phyloP scores from a whole-genome alignment of 2,113 vertebrate species.

The Hydrochoerus hydrochaeris region DNA sequence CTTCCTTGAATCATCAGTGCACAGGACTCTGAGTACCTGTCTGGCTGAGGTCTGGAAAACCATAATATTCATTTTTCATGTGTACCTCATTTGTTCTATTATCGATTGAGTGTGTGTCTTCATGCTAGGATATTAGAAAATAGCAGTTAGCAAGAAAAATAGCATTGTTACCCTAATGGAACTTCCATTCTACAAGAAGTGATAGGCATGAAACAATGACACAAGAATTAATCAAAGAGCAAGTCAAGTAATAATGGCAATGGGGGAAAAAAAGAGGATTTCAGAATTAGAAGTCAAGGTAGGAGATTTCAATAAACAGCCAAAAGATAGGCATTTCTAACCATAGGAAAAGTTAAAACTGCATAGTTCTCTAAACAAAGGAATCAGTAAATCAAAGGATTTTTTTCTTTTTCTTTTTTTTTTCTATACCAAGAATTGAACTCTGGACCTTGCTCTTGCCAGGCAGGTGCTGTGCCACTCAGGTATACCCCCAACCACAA shows the following conservation, averaged over 20 bases:
- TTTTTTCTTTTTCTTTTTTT: not conserved
- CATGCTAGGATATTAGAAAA: not conserved
- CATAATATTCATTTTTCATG: too few relatives aligned
- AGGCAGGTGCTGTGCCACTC: too few relatives aligned
- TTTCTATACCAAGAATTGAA: too few relatives aligned
- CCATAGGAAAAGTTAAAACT: not conserved
- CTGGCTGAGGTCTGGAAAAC: not conserved
- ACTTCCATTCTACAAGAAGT: not conserved
- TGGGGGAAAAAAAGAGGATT: not conserved
- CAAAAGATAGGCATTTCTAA: not conserved
- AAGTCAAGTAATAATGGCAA: not conserved
- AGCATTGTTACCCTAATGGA: not conserved
- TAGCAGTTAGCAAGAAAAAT: not conserved
- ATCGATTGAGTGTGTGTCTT: not conserved
- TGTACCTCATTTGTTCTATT: not conserved
- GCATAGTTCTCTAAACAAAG: not conserved
- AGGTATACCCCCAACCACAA: not conserved
- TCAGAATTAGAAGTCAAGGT: not conserved
- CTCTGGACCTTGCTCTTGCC: too few relatives aligned
- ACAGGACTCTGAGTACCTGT: not conserved
- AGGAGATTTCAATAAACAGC: not conserved
- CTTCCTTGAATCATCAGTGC: not conserved
- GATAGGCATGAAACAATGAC: not conserved
- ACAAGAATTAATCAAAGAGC: not conserved
- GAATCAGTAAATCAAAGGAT: not conserved